Conservation (phyloP, 2,797 vertebrate species). For the Periparus ater region DNA sequence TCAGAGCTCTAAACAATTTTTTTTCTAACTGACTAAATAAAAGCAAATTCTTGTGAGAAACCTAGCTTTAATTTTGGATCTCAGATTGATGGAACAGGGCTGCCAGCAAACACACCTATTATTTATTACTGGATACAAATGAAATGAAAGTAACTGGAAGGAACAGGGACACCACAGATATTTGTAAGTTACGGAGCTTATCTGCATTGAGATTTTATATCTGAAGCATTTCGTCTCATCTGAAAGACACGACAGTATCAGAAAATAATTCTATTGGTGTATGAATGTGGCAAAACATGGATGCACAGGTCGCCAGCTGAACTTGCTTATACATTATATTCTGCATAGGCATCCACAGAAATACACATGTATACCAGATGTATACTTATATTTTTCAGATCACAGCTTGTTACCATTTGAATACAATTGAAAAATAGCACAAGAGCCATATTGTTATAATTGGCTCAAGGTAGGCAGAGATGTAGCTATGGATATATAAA, state of each 20-base stretch:
- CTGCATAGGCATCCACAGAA: background rate
- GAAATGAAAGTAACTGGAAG: background rate
- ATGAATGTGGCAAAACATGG: background rate
- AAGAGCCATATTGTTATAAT: constrained; percentile 1
- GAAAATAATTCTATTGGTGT: background rate
- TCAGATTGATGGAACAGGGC: background rate
- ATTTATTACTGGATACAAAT: background rate
- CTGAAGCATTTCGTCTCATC: background rate
- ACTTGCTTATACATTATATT: background rate
- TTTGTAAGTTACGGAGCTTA: background rate
- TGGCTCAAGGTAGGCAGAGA: background rate
- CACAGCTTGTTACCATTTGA: constrained; percentile 8
- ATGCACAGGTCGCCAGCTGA: background rate
- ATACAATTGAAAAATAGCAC: constrained; percentile 3
- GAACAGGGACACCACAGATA: background rate
- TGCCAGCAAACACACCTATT: constrained; percentile 2
- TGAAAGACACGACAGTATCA: background rate
- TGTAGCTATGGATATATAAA: background rate
- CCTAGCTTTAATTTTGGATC: background rate
- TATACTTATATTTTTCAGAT: background rate
- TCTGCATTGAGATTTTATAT: background rate
- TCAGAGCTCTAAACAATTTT: background rate
- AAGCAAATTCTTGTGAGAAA: background rate
- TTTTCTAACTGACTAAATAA: background rate
- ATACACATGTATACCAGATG: constrained; percentile 14